phyloP scores from a whole-genome alignment of 2,888 invertebrate species.

The Watsonalla binaria region DNA sequence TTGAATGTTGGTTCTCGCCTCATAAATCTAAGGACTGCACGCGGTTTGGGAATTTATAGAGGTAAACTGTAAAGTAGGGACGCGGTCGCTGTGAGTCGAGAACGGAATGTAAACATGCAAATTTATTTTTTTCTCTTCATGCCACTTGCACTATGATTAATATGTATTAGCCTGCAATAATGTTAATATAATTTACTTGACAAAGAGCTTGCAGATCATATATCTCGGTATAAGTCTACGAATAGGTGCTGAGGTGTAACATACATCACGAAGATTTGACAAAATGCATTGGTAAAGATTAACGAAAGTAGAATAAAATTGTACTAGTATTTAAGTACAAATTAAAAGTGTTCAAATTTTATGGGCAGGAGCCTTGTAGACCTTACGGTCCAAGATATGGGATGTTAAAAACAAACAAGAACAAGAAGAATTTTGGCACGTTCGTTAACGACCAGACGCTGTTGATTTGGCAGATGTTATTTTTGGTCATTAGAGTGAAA shows the following conservation, averaged over 20 bases:
- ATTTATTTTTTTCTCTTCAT: constrained; percentile 16
- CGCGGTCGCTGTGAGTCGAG: constrained; percentile 50
- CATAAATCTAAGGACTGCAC: constrained; percentile 58
- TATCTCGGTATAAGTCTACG: too few relatives aligned
- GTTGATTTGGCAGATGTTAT: constrained; percentile 70
- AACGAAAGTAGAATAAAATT: too few relatives aligned
- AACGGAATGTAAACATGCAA: constrained; percentile 40
- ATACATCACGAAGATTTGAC: too few relatives aligned
- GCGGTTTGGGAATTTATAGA: constrained; percentile 66
- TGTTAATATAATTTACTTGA: too few relatives aligned
- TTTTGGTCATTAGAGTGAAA: constrained; percentile 68
- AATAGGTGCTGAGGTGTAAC: too few relatives aligned
- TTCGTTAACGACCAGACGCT: constrained; percentile 60
- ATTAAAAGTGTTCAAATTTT: too few relatives aligned
- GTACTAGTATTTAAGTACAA: too few relatives aligned
- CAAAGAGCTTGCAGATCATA: neutral
- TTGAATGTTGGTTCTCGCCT: constrained; percentile 42
- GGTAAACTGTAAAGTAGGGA: constrained; percentile 54
- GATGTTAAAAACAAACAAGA: constrained; percentile 10
- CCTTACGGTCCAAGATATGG: constrained; percentile 7
- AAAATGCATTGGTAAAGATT: too few relatives aligned
- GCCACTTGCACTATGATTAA: too few relatives aligned
- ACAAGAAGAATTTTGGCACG: constrained; percentile 52
- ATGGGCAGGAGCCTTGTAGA: too few relatives aligned
- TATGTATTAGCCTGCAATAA: too few relatives aligned